phyloP scores from a whole-genome alignment of 2,797 vertebrate genomes.

The Vultur gryphus region DNA sequence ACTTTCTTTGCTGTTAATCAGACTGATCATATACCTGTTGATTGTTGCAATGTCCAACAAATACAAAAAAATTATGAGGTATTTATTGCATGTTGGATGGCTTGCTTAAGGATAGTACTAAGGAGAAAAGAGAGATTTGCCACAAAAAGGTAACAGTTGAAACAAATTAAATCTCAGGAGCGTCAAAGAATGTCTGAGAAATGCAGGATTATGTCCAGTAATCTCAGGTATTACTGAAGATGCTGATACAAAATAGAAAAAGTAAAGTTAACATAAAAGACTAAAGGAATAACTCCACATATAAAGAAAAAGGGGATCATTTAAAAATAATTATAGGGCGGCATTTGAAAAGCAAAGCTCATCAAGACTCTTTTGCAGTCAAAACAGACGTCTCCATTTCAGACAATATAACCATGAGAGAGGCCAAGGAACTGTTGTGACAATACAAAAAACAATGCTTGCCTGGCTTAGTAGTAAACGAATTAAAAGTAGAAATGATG shows the following conservation, averaged over 20 bases:
- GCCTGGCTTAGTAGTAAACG: not conserved
- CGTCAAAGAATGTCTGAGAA: not conserved
- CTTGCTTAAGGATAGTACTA: not conserved
- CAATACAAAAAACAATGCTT: not conserved
- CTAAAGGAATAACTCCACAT: not conserved
- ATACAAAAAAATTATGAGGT: not conserved
- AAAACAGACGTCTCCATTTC: not conserved
- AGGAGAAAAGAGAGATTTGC: not conserved
- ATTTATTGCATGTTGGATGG: not conserved
- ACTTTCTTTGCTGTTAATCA: not conserved
- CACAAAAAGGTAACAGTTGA: not conserved
- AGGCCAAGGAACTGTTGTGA: not conserved
- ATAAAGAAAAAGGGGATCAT: rapidly evolving
- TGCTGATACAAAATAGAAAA: not conserved
- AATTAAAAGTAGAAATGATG: not conserved
- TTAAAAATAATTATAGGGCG: not conserved
- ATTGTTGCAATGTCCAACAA: not conserved
- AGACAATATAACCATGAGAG: not conserved
- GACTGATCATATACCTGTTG: not conserved
- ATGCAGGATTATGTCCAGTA: not conserved
- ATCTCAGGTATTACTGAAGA: not conserved
- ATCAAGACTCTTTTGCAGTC: not conserved
- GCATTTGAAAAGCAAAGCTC: not conserved
- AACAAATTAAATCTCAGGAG: not conserved
- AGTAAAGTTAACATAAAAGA: not conserved